These are phyloP conservation scores for Alligator sinensis DNA, from an alignment of 2,113 vertebrate species.

Conservation along the genomic window DNA sequence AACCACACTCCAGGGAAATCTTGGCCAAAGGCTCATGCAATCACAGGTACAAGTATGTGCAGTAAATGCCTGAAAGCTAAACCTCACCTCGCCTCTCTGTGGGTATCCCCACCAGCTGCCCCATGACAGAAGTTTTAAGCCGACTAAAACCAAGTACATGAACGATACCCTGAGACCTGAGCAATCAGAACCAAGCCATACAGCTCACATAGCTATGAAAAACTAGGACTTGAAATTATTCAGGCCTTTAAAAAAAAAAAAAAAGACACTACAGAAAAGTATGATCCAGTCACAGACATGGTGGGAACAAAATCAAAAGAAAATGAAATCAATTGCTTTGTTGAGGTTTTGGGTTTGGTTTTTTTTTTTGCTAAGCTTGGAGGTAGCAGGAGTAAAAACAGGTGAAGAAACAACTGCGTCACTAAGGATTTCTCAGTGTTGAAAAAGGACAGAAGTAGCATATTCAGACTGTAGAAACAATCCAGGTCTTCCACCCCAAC, in stretches of 20 bases:
- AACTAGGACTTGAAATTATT: neutral
- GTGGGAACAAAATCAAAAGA: neutral
- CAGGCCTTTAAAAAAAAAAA: neutral
- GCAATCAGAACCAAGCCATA: accelerated
- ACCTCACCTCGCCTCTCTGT: neutral
- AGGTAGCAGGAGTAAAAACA: neutral
- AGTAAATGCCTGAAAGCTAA: neutral
- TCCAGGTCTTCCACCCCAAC: neutral
- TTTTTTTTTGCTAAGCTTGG: neutral
- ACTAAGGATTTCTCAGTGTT: neutral
- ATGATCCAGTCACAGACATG: neutral
- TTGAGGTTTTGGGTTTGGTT: neutral
- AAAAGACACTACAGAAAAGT: no score
- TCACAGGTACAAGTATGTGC: neutral
- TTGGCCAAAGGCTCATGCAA: neutral
- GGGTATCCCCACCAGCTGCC: neutral
- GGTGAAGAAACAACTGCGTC: neutral
- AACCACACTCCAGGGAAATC: constrained; percentile 40
- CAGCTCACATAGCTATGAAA: accelerated
- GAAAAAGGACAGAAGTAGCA: neutral
- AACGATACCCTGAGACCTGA: neutral
- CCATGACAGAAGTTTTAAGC: accelerated
- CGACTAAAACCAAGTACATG: accelerated
- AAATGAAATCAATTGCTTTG: no score
- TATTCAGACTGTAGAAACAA: neutral